These are phyloP conservation scores for Hartigia nigra DNA, from an alignment of 2,888 invertebrate genomes.

Conservation along the genomic window DNA sequence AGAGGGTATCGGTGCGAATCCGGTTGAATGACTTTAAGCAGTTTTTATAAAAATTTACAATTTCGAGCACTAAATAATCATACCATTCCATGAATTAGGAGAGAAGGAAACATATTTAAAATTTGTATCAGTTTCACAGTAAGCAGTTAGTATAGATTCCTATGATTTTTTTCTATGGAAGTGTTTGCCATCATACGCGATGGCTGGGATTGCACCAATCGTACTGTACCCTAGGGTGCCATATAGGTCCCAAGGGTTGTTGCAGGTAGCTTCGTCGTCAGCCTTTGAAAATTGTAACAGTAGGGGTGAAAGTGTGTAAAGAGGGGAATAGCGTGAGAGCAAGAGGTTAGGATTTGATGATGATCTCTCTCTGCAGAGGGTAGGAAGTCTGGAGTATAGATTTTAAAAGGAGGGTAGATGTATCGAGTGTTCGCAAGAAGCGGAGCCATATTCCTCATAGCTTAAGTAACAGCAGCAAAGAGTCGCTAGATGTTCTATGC, in stretches of 20 bases:
- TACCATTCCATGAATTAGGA: not conserved
- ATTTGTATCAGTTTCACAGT: not conserved
- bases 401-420: not conserved
- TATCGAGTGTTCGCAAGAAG: not conserved
- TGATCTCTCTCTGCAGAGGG: not conserved
- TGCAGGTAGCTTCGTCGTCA: not conserved
- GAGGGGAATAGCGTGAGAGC: not conserved
- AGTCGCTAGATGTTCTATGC: conserved; percentile 21
- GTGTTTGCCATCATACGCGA: not conserved
- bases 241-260: not conserved
- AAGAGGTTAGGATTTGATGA: not conserved
- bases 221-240: not conserved
- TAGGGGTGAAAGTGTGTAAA: not conserved
- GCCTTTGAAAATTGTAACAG: not conserved
- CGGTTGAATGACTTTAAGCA: not conserved
- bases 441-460: not conserved
- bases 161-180: not conserved
- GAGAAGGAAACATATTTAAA: not conserved
- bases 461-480: not conserved
- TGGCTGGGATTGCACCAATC: not conserved
- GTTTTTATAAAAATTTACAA: not conserved
- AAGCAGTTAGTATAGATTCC: not conserved
- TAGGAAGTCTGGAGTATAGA: not conserved
- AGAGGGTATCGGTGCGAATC: conserved; percentile 12
- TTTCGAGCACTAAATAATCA: not conserved